Evolutionary conservation across 2,113 vertebrate genomes (phyloP).

Genomic region (Hemibates koningsi): DNA sequence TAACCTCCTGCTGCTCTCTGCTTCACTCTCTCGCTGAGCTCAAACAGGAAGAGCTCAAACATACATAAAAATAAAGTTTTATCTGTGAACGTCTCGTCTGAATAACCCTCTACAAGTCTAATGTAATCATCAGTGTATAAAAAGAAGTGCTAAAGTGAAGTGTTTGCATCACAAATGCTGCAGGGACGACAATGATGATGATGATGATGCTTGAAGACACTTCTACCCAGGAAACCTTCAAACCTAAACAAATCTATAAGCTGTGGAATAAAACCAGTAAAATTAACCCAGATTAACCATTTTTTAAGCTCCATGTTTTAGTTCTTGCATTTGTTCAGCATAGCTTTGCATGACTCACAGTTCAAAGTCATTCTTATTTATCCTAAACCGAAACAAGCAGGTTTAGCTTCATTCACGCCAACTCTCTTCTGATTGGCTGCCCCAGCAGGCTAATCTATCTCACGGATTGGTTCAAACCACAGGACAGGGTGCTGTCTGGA

Average conservation of each 20-base stretch:
- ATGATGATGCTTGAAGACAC: background rate
- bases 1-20: background rate
- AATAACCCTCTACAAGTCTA: background rate
- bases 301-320: background rate
- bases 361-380: background rate
- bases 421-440: background rate
- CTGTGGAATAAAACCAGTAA: background rate
- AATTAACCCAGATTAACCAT: background rate
- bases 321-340: background rate
- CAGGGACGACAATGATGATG: accelerated
- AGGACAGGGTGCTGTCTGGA: background rate
- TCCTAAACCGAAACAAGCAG: background rate
- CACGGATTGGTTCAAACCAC: background rate
- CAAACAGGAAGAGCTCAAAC: background rate
- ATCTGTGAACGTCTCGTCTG: background rate
- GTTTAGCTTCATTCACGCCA: background rate
- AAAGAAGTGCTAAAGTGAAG: background rate
- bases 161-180: background rate
- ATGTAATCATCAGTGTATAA: background rate
- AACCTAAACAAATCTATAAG: accelerated
- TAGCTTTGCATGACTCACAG: background rate
- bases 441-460: background rate
- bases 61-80: background rate
- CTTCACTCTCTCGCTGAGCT: background rate
- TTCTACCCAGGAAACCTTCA: background rate